Percentiles rank a stretch among this genome's conserved stretches.
Evolutionary conservation across 2,888 invertebrate species (phyloP).

Genomic region (Portevinia maculata): DNA sequence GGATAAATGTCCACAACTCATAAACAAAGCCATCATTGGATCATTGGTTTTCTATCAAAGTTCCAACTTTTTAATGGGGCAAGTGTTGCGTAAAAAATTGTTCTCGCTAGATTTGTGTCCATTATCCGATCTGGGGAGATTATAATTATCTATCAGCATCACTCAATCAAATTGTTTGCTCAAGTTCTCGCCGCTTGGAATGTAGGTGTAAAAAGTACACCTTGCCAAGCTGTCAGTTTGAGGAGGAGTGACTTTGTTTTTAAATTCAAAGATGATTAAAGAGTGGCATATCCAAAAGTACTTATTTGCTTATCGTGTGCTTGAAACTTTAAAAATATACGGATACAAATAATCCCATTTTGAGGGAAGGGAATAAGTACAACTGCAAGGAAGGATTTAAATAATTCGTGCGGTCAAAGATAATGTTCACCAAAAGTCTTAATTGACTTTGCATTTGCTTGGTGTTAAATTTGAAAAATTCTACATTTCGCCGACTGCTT

Average conservation of each 20-base stretch:
- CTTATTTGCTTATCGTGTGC: background rate
- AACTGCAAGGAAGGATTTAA: background rate
- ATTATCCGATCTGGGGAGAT: background rate
- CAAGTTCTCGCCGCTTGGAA: background rate
- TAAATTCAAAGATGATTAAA: background rate
- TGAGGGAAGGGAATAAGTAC: background rate
- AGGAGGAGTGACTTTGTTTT: background rate
- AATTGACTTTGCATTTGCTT: constrained; percentile 20
- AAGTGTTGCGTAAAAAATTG: background rate
- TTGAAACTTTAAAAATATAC: background rate
- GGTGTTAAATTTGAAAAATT: constrained; percentile 6
- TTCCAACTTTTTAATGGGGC: background rate
- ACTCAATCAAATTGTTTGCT: background rate
- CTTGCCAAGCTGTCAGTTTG: too few species aligned
- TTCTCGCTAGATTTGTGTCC: constrained; percentile 8
- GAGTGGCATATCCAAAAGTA: background rate
- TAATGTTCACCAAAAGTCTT: constrained; percentile 8
- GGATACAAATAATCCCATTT: background rate
- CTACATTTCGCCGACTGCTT: background rate
- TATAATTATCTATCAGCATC: constrained; percentile 25
- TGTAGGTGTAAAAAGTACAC: background rate
- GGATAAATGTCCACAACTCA: background rate
- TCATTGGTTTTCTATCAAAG: constrained; percentile 3
- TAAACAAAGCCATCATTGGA: background rate
- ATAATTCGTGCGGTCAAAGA: background rate